Conservation (phyloP, 2,797 vertebrate genomes). For the Gambelia wislizenii region DNA sequence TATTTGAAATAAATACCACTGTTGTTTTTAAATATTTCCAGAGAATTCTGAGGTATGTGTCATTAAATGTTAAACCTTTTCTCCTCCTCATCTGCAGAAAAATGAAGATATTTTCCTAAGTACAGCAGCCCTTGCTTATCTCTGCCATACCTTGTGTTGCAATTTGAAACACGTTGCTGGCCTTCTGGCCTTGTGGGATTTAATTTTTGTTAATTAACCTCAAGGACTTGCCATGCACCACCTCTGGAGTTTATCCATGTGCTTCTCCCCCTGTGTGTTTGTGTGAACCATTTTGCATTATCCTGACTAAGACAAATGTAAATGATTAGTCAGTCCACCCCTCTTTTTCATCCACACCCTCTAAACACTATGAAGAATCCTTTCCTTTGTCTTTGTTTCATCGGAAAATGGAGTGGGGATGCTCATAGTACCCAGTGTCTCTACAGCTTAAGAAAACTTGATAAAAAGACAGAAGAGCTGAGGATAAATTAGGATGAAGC, state of each 20-base stretch:
- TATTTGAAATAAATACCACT: neutral
- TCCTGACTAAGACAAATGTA: neutral
- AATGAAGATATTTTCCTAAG: slow-evolving; percentile 1
- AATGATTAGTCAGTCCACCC: neutral
- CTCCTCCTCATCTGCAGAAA: neutral
- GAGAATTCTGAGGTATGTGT: neutral
- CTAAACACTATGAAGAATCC: neutral
- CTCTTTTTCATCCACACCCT: neutral
- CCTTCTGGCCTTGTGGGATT: slow-evolving; percentile 24
- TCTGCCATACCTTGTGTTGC: neutral
- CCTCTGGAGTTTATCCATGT: neutral
- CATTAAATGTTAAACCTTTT: neutral
- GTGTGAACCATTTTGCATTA: slow-evolving; percentile 11
- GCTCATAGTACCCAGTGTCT: neutral
- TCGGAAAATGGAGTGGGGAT: neutral
- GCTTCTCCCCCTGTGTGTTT: neutral
- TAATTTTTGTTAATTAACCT: slow-evolving; percentile 46
- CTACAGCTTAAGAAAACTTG: neutral
- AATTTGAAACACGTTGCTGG: slow-evolving; percentile 27
- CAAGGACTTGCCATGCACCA: neutral
- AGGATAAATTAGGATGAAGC: neutral
- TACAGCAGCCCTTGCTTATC: neutral
- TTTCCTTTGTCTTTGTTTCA: neutral
- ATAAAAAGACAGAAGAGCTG: neutral
- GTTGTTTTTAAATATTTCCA: neutral